Conservation (phyloP, 2,888 invertebrate species). For the Siphlonurus alternatus region DNA sequence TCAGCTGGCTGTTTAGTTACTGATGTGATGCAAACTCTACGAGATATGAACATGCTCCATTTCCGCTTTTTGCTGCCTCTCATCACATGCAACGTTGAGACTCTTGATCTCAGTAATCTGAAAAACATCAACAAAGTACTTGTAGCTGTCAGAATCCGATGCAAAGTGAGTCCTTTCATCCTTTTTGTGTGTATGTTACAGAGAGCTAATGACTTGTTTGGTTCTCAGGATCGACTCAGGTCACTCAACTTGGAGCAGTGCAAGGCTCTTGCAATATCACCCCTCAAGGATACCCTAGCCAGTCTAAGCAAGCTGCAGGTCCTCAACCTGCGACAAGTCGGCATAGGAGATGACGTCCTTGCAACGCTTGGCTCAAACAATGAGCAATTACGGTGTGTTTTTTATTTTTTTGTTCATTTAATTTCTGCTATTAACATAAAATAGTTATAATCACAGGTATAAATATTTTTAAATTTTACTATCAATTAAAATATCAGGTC, state of each 20-base stretch:
- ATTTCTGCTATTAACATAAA: too few relatives aligned
- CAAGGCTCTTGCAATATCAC: background rate
- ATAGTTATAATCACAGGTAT: too few relatives aligned
- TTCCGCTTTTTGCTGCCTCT: background rate
- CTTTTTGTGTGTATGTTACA: background rate
- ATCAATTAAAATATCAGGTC: too few relatives aligned
- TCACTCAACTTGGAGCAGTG: background rate
- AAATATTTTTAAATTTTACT: too few relatives aligned
- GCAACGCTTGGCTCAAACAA: background rate
- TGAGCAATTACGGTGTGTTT: background rate
- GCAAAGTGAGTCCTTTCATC: background rate
- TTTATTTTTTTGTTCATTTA: too few relatives aligned
- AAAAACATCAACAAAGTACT: background rate
- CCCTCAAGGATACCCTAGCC: background rate
- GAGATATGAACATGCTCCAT: background rate
- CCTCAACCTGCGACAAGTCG: background rate
- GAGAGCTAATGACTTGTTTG: background rate
- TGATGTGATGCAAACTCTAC: background rate
- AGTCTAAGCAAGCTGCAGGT: background rate
- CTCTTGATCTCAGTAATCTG: background rate
- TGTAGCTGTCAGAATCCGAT: background rate
- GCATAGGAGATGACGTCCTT: background rate
- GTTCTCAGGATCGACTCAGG: background rate
- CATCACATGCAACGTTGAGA: background rate
- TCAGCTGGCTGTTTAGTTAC: background rate